phyloP scores from a whole-genome alignment of 1,140 invertebrate genomes.

The Aphaenogaster rudis region DNA sequence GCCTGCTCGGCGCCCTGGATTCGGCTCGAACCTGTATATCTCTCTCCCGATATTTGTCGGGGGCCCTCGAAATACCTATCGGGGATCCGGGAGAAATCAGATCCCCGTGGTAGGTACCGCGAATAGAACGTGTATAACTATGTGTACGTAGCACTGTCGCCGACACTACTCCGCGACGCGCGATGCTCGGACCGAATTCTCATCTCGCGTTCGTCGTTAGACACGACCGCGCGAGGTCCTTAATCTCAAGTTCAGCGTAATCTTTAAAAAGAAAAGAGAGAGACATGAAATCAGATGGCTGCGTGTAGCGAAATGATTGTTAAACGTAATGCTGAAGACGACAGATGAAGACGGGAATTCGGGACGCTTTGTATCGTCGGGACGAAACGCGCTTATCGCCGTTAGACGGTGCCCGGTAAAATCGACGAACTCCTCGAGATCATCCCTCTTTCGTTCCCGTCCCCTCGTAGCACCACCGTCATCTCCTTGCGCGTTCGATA shows the following conservation, averaged over 20 bases:
- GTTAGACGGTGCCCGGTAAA: constrained; percentile 25
- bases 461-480: constrained; percentile 17
- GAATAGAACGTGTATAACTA: constrained; percentile 50
- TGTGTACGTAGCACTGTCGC: constrained; percentile 79
- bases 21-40: constrained; percentile 38
- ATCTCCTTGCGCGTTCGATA: constrained; percentile 41
- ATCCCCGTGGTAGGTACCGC: constrained; percentile 19
- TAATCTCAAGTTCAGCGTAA: background rate
- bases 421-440: constrained; percentile 5
- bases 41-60: background rate
- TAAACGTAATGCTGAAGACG: background rate
- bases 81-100: background rate
- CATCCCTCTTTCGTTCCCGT: constrained; percentile 17
- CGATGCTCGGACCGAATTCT: constrained; percentile 81
- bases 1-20: constrained; percentile 14
- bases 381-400: constrained; percentile 19
- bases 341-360: constrained; percentile 2
- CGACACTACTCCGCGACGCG: constrained; percentile 83
- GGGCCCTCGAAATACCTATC: background rate
- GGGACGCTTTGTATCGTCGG: background rate
- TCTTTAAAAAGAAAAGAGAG: background rate
- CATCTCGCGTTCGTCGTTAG: constrained; percentile 13
- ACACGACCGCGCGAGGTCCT: background rate
- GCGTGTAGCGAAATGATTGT: background rate
- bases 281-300: background rate